Percentiles rank a stretch among this genome's conserved stretches.
These are phyloP conservation scores for Accipiter cooperii DNA, from an alignment of 2,113 vertebrate species.

Conservation along the genomic window DNA sequence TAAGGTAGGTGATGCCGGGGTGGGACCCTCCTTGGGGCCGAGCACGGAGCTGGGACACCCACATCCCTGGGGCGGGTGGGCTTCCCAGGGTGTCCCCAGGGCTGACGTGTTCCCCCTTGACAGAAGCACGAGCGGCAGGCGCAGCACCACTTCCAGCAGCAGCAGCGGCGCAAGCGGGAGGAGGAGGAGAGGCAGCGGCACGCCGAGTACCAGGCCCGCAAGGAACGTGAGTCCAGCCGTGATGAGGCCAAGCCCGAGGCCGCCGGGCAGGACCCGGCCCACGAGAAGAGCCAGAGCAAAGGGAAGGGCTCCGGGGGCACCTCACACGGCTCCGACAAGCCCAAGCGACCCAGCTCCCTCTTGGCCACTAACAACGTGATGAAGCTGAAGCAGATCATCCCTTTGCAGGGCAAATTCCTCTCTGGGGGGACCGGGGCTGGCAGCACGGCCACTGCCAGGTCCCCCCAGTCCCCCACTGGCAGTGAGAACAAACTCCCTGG, in stretches of 20 bases:
- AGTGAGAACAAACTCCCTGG: constrained; percentile 88
- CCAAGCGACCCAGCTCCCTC: constrained; percentile 90
- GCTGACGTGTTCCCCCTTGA: not conserved
- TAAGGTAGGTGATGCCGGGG: constrained; percentile 72
- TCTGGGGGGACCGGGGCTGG: constrained; percentile 42
- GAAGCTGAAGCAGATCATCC: constrained; percentile 97
- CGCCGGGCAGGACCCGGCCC: constrained; percentile 71
- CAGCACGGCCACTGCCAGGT: constrained; percentile 64
- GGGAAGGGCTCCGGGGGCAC: constrained; percentile 56
- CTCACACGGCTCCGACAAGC: constrained; percentile 76
- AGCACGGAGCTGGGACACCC: not conserved
- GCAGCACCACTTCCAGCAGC: constrained; percentile 94
- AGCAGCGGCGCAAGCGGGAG: constrained; percentile 91
- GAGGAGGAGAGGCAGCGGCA: constrained; percentile 94
- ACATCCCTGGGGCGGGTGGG: not conserved
- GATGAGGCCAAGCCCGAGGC: constrained; percentile 74
- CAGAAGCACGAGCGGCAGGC: constrained; percentile 97
- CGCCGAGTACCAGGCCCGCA: constrained; percentile 85
- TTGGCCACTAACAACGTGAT: constrained; percentile 94
- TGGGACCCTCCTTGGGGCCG: not conserved
- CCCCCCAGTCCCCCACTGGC: constrained; percentile 85
- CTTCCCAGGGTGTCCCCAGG: not conserved
- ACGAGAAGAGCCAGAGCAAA: constrained; percentile 83
- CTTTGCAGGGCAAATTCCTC: constrained; percentile 90
- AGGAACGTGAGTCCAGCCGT: constrained; percentile 80